Conservation (phyloP, 2,888 invertebrate genomes). For the Hyalella azteca region DNA sequence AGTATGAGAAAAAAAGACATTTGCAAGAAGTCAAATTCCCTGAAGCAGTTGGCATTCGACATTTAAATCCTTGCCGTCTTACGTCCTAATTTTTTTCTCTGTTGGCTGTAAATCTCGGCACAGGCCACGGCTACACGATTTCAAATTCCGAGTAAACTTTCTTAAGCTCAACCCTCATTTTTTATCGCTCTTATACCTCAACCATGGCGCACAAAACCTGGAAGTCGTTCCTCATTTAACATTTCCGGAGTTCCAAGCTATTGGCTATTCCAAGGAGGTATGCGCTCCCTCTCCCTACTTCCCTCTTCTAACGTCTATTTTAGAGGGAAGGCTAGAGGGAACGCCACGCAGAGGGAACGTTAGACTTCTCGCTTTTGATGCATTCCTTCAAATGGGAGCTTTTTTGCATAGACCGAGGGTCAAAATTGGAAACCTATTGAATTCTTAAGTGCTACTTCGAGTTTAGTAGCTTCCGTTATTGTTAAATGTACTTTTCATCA, state of each 20-base stretch:
- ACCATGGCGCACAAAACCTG: constrained; percentile 25
- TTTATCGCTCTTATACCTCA: constrained; percentile 27
- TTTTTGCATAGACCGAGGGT: too few relatives aligned
- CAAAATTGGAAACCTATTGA: too few relatives aligned
- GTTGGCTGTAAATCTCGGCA: not conserved
- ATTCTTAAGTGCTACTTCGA: too few relatives aligned
- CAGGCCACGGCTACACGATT: not conserved
- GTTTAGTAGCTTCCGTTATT: too few relatives aligned
- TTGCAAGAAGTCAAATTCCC: too few relatives aligned
- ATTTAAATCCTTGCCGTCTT: too few relatives aligned
- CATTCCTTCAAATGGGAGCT: not conserved
- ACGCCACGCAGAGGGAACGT: too few relatives aligned
- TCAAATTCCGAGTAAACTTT: constrained; percentile 26
- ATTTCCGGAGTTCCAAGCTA: constrained; percentile 31
- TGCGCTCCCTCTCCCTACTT: not conserved
- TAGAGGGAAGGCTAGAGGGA: not conserved
- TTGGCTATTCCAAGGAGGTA: constrained; percentile 32
- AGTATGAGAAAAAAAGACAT: too few relatives aligned
- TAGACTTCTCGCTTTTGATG: constrained; percentile 33
- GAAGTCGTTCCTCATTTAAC: constrained; percentile 34
- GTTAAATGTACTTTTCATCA: too few relatives aligned
- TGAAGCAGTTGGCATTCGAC: too few relatives aligned
- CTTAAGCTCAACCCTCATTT: not conserved
- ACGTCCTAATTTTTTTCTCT: not conserved
- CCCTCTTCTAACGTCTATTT: not conserved